These are phyloP conservation scores for Salpingus planirostris DNA, from an alignment of 2,888 invertebrate species.

Conservation along the genomic window DNA sequence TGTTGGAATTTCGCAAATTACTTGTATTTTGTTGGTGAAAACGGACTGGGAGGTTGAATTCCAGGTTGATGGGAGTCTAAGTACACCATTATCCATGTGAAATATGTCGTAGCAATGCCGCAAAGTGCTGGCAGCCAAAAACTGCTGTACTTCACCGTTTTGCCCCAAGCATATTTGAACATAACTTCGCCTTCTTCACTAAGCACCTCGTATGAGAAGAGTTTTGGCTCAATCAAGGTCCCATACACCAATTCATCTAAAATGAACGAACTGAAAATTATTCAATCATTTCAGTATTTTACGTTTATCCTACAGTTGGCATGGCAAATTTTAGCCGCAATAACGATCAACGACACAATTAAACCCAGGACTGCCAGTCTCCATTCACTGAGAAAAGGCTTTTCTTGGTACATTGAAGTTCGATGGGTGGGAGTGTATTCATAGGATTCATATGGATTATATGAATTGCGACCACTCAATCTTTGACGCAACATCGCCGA, in stretches of 20 bases:
- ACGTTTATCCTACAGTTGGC: conserved; percentile 36
- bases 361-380: conserved; percentile 32
- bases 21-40: conserved; percentile 46
- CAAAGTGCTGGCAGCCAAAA: conserved; percentile 38
- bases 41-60: conserved; percentile 49
- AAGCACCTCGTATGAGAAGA: conserved; percentile 30
- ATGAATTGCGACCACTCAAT: too few species aligned
- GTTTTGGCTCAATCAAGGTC: conserved; percentile 27
- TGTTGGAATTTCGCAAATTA: conserved; percentile 19
- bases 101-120: conserved; percentile 45
- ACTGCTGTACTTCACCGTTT: conserved; percentile 30
- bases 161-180: conserved; percentile 33
- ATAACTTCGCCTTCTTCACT: conserved; percentile 34
- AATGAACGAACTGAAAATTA: conserved; percentile 7
- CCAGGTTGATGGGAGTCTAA: conserved; percentile 54
- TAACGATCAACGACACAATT: conserved; percentile 29
- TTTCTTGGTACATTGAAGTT: too few species aligned
- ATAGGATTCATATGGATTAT: too few species aligned
- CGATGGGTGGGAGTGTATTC: too few species aligned
- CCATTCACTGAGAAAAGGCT: conserved; percentile 25
- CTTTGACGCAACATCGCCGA: too few species aligned
- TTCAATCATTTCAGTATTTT: not conserved
- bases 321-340: conserved; percentile 28
- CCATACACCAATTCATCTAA: conserved; percentile 24
- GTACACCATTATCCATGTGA: conserved; percentile 52